Percentiles rank a stretch among this genome's conserved stretches.
These are phyloP conservation scores for Pardalotus punctatus DNA, from an alignment of 2,113 vertebrate species.

Conservation along the genomic window DNA sequence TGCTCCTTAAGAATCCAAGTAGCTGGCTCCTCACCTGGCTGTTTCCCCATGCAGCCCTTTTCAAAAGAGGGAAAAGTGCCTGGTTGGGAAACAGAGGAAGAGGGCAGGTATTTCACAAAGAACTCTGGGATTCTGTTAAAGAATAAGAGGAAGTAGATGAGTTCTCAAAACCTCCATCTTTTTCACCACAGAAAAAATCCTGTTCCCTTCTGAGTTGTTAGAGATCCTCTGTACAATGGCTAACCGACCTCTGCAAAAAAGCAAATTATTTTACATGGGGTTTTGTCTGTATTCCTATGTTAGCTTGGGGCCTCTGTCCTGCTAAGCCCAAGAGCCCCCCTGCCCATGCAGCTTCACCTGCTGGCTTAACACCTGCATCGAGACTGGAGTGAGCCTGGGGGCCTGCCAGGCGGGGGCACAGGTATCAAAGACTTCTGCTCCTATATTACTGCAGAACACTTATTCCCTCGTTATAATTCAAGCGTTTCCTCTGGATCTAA, in stretches of 20 bases:
- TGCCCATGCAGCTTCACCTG: neutral
- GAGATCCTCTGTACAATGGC: neutral
- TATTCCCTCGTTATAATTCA: neutral
- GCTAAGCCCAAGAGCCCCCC: accelerated
- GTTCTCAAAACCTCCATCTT: neutral
- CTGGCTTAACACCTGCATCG: neutral
- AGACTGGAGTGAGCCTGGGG: neutral
- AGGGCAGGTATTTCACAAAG: neutral
- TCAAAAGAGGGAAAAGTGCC: neutral
- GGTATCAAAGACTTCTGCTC: neutral
- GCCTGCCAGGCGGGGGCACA: neutral
- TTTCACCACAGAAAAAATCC: neutral
- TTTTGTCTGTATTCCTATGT: neutral
- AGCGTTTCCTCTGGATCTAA: neutral
- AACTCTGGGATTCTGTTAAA: neutral
- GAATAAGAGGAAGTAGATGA: neutral
- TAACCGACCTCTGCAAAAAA: neutral
- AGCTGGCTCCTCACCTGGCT: neutral
- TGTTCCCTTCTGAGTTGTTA: neutral
- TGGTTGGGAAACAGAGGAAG: neutral
- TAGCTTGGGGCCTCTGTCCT: neutral
- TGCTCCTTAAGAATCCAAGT: neutral
- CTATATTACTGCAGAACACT: neutral
- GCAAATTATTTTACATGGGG: neutral
- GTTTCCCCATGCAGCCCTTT: neutral